These are phyloP conservation scores for Coremacera marginata DNA, from an alignment of 2,888 invertebrate species.

Conservation along the genomic window DNA sequence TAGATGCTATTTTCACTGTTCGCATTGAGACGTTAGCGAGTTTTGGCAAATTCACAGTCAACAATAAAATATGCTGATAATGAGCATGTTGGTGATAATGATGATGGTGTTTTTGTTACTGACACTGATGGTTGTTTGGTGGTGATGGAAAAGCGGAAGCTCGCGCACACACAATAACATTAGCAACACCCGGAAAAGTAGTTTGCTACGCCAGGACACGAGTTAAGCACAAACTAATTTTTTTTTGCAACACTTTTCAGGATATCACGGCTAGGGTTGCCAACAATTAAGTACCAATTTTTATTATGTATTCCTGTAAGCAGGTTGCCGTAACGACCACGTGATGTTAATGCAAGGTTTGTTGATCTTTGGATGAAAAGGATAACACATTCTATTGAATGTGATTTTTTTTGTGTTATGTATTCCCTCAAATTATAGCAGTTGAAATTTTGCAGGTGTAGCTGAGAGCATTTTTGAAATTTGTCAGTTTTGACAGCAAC, in stretches of 20 bases:
- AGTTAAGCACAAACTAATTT: no score
- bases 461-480: slow-evolving; percentile 18
- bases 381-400: neutral
- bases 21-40: neutral
- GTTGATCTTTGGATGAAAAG: neutral
- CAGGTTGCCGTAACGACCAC: slow-evolving; percentile 23
- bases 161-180: neutral
- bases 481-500: neutral
- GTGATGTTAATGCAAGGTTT: neutral
- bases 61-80: slow-evolving; percentile 16
- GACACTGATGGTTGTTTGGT: neutral
- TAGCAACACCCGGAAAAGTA: neutral
- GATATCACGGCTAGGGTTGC: slow-evolving; percentile 40
- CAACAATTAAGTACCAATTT: slow-evolving; percentile 64
- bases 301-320: slow-evolving; percentile 54
- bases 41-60: neutral
- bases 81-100: neutral
- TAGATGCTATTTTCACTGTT: neutral
- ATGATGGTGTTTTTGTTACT: neutral
- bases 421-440: neutral
- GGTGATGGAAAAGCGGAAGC: neutral
- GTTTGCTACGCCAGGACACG: neutral
- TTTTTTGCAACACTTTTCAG: no score
- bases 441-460: slow-evolving; percentile 3
- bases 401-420: neutral